Conservation (phyloP, 2,797 vertebrate genomes). For the Eremophila alpestris region DNA sequence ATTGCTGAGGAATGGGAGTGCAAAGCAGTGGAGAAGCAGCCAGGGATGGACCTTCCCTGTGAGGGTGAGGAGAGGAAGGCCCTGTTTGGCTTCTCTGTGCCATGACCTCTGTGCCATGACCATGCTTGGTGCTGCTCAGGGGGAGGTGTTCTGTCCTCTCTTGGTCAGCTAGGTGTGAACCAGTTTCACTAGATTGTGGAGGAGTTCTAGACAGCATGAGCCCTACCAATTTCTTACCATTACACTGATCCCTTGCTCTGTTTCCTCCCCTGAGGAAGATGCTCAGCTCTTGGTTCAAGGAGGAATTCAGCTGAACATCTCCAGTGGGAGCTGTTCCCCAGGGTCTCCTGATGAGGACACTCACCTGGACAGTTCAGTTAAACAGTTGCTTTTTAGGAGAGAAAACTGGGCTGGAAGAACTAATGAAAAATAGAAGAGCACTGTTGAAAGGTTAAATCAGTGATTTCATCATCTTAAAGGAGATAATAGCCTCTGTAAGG, state of each 20-base stretch:
- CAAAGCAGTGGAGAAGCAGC: neutral
- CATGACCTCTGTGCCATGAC: conserved; percentile 15
- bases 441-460: neutral
- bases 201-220: neutral
- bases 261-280: conserved; percentile 5
- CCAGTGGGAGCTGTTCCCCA: neutral
- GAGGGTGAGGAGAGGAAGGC: neutral
- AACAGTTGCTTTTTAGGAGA: neutral
- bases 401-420: neutral
- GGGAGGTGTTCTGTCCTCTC: neutral
- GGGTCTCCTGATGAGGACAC: neutral
- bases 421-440: neutral
- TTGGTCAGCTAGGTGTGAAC: neutral
- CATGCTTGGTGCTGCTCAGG: conserved; percentile 24
- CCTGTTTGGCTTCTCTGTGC: neutral
- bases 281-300: neutral
- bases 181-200: neutral
- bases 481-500: neutral
- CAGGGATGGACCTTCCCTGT: neutral
- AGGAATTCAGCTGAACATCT: neutral
- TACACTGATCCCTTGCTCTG: neutral
- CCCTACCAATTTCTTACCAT: neutral
- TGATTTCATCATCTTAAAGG: neutral
- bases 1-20: neutral
- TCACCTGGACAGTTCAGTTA: neutral